phyloP scores from a whole-genome alignment of 1,140 invertebrate genomes.

The Planococcus citri region DNA sequence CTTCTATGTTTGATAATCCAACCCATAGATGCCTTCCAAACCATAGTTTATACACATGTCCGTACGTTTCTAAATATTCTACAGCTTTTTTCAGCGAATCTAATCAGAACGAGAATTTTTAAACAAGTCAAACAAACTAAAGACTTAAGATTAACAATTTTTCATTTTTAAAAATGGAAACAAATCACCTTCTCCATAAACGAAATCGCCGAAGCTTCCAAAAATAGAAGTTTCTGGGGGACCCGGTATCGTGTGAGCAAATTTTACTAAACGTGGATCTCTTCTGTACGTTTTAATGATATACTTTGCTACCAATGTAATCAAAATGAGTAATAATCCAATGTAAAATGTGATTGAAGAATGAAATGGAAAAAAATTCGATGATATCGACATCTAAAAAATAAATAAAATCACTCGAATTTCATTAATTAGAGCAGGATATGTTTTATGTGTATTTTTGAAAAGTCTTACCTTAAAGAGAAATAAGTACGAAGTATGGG shows the following conservation, averaged over 20 bases:
- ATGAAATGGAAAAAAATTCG: too few species aligned
- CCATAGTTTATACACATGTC: not conserved
- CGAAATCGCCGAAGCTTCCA: constrained; percentile 41
- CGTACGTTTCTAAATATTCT: not conserved
- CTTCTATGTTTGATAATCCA: not conserved
- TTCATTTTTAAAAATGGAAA: too few species aligned
- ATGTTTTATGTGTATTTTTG: too few species aligned
- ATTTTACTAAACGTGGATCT: constrained; percentile 24
- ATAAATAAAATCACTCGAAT: too few species aligned
- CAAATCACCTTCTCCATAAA: not conserved
- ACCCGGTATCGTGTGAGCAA: constrained; percentile 34
- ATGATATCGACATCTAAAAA: too few species aligned
- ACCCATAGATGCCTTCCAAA: not conserved
- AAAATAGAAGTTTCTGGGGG: constrained; percentile 42
- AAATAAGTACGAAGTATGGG: too few species aligned
- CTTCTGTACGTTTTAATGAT: not conserved
- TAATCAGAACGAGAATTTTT: too few species aligned
- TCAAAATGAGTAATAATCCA: not conserved
- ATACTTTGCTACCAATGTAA: not conserved
- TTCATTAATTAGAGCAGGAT: too few species aligned
- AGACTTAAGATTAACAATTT: too few species aligned
- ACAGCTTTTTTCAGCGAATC: not conserved
- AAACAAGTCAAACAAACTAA: too few species aligned
- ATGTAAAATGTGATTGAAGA: not conserved
- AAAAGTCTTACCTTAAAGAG: too few species aligned